Conservation (phyloP, 2,888 invertebrate genomes). For the Ophioninae sp. region DNA sequence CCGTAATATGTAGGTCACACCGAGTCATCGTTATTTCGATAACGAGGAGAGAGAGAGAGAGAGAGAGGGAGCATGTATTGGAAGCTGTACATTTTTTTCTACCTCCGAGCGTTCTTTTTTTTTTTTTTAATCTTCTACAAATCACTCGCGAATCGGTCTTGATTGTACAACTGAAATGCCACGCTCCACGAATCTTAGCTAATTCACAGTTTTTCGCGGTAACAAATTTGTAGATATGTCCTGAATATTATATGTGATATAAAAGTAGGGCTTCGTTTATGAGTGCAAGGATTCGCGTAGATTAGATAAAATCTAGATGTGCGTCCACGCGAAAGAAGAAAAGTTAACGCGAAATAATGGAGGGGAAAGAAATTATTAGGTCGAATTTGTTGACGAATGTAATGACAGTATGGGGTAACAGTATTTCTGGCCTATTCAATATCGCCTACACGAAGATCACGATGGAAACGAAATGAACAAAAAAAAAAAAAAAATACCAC, state of each 20-base stretch:
- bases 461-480: constrained; percentile 16
- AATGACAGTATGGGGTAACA: constrained; percentile 63
- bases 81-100: constrained; percentile 21
- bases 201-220: constrained; percentile 36
- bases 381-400: constrained; percentile 55
- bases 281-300: constrained; percentile 61
- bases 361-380: constrained; percentile 49
- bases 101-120: constrained; percentile 31
- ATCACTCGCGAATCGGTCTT: constrained; percentile 11
- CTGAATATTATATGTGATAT: constrained; percentile 75
- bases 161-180: constrained; percentile 39
- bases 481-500: background rate
- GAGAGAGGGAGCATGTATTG: background rate
- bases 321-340: constrained; percentile 54
- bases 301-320: constrained; percentile 64
- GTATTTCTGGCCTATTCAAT: constrained; percentile 65
- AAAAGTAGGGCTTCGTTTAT: constrained; percentile 74
- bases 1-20: constrained; percentile 15
- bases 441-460: constrained; percentile 51
- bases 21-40: background rate
- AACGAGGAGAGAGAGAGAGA: background rate
- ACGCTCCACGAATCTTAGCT: constrained; percentile 36
- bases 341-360: constrained; percentile 28
- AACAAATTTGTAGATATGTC: constrained; percentile 67
- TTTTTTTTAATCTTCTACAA: constrained; percentile 6